Conservation (phyloP, 2,113 vertebrate species). For the Rhinopomastus cyanomelas region DNA sequence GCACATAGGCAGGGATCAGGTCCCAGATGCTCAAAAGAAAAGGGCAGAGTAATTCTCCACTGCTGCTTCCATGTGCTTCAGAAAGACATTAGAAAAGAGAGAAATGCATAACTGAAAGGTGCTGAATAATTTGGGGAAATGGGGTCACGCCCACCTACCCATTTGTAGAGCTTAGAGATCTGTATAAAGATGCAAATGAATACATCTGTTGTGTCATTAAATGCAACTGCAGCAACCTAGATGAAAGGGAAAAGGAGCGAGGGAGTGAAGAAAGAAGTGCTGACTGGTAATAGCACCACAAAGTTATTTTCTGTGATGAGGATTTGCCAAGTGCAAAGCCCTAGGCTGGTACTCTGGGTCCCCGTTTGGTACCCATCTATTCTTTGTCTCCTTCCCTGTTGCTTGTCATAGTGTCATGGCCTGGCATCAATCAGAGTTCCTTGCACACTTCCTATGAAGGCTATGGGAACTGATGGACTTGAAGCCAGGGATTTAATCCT, state of each 20-base stretch:
- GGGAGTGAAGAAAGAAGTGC: constrained; percentile 18
- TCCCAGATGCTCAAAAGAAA: constrained; percentile 26
- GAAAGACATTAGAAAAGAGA: constrained; percentile 31
- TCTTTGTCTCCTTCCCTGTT: neutral
- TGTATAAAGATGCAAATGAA: constrained; percentile 68
- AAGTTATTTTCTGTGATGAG: constrained; percentile 40
- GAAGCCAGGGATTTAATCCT: neutral
- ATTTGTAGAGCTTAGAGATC: constrained; percentile 63
- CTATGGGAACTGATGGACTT: neutral
- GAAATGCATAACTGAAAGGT: constrained; percentile 55
- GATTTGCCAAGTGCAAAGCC: constrained; percentile 35
- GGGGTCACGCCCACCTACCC: constrained; percentile 59
- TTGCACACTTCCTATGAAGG: neutral
- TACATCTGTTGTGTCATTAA: constrained; percentile 71
- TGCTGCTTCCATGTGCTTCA: neutral
- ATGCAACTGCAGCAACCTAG: constrained; percentile 62
- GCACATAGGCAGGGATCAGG: neutral
- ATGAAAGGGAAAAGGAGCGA: constrained; percentile 52
- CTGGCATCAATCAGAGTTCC: neutral
- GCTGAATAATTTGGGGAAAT: constrained; percentile 64
- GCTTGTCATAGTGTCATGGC: neutral
- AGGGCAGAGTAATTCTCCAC: neutral
- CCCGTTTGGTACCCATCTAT: neutral
- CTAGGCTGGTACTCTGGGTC: neutral
- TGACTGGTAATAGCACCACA: constrained; percentile 49